phyloP scores from a whole-genome alignment of 2,797 vertebrate genomes.

The Dallia pectoralis region DNA sequence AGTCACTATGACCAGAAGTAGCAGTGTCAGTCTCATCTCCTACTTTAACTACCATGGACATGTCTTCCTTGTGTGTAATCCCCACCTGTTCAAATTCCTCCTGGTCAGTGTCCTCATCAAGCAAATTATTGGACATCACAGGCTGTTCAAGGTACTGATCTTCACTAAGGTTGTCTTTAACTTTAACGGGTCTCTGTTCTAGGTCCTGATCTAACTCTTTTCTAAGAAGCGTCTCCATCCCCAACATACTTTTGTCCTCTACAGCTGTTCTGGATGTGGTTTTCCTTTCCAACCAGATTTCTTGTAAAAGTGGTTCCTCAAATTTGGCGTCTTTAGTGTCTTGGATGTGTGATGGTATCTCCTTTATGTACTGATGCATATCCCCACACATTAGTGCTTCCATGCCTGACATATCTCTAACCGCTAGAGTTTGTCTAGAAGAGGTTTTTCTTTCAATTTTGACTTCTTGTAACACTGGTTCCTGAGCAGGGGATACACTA shows the following conservation, averaged over 20 bases:
- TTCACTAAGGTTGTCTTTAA: neutral
- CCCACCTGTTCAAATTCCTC: neutral
- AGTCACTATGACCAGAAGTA: neutral
- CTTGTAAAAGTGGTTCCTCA: slow-evolving; percentile 35
- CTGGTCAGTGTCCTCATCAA: neutral
- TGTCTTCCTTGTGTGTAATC: neutral
- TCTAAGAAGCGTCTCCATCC: slow-evolving; percentile 50
- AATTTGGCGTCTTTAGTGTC: slow-evolving; percentile 2
- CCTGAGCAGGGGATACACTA: slow-evolving; percentile 16
- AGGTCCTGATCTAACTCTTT: slow-evolving; percentile 46
- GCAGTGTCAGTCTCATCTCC: slow-evolving; percentile 1
- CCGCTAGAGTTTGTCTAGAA: neutral
- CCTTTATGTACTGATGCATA: slow-evolving; percentile 44
- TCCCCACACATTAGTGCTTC: slow-evolving; percentile 44
- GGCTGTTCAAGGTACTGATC: neutral
- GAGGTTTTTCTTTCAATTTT: slow-evolving; percentile 9
- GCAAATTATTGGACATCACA: no score
- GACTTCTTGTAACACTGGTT: slow-evolving; percentile 44
- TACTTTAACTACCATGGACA: no score
- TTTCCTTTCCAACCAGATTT: slow-evolving; percentile 29
- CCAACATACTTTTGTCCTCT: slow-evolving; percentile 34
- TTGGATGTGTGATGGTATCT: slow-evolving; percentile 7
- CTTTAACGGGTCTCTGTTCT: slow-evolving; percentile 20
- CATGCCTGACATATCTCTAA: slow-evolving; percentile 55
- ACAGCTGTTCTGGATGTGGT: slow-evolving; percentile 9